Evolutionary conservation across 2,797 vertebrate species (phyloP), one percentile per base, ranked within the genome.

Genomic region (Etheostoma nigrum): DNA sequence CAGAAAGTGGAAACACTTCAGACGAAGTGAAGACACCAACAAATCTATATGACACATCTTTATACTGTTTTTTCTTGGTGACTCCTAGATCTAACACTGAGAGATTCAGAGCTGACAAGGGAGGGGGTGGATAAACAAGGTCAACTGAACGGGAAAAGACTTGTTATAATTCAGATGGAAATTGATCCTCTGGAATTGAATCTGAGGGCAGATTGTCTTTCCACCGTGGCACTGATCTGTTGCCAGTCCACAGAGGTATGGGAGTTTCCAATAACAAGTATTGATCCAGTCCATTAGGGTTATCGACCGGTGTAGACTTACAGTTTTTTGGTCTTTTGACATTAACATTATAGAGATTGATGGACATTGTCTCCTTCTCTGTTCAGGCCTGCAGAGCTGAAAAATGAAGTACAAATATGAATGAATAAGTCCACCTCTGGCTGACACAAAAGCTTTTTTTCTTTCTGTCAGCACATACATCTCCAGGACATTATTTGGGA

Each of bases 221-320:
- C 68, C 66, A 48, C 44, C 4, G 63, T 18, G 57, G 19, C 30
- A 55, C 23, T 44, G 73, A 83, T 78, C 68, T 61, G 53, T 68
- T 74, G 66, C 47, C 69, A 77, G 40, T 72, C 60, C 77, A 63
- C 54, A 53, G 71, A 85, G 63, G 61, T 63, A 42, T 57, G 4
- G 49, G 68, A 60, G 74, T 75, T 75, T 86, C 86, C 83, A 74
- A 77, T 83, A 80, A 78, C 73, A 78, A 21, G 54, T 74, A 87
- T 78, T 71, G 85, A 88, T 79, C 78, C 66, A 25, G 30, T 75
- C 69, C 72, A 73, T 88, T 85, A 76, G 64, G 47, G 68, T 70
- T 81, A 79, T 62, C 82, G 66, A 77, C 67, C 27, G 19, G 74
- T 49, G 72, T 44, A 52, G 74, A 25, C 60, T 71, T 81, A 52